Base-by-base conservation (phyloP, 2,888 invertebrate genomes). In the Brenthis daphne region DNA sequence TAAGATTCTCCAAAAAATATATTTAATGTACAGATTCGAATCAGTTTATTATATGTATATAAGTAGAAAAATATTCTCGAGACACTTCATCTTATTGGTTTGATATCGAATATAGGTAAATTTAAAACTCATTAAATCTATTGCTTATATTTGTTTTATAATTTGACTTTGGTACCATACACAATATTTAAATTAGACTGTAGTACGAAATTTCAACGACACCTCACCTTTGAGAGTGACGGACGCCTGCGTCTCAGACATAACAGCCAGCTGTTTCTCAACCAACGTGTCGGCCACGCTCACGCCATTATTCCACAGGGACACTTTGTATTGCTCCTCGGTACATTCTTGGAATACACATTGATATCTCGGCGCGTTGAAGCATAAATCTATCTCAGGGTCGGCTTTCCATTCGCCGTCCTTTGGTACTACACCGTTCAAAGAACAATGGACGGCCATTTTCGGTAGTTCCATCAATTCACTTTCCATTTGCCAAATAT, bases 401-500 rank as follows among this genome's bases (percentile, higher is more conserved):
- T 93, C 83, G 48, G 93, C 89, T 12, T 93, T 90, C 96, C 96
- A 96, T 69, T 85, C 88, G 0, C 93, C 93, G 6, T 92, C 94
- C 55, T 87, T 86, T 0, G 96, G 94, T 24, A 90, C 82, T 2
- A 96, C 93, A 50, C 94, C 94, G 50, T 92, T 86, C 64, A 97
- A 85, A 0, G 94, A 90, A 80, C 97, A 97, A 64, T 94, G 93
- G 0, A 96, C 87, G 0, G 96, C 96, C 93, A 96, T 95, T 64
- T 94, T 94, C 0, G 97, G 96, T 24, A 96, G 82, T 4, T 91
- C 90, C 83, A 95, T 92, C 71, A 96, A 94, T 70, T 94, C 94
- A 58, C 90, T 93, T 76, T 96, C 96, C 69, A 96, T 88, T 64
- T 94, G 94, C 94, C 95, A 97, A 33, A 96, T 94, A 76, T 96